phyloP scores from a whole-genome alignment of 2,888 invertebrate species.

The Rugalucina vietnamica region DNA sequence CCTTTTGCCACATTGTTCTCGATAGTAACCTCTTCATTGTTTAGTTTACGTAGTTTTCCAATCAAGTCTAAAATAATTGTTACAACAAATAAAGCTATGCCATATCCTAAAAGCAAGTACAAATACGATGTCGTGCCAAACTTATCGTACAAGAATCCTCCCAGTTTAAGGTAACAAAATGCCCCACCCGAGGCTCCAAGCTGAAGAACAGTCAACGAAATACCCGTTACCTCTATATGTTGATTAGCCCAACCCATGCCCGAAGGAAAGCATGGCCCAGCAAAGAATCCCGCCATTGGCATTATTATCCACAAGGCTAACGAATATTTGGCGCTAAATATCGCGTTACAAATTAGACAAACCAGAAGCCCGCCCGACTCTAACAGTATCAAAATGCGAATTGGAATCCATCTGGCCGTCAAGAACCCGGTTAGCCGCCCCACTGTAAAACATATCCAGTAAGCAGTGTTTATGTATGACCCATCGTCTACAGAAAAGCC shows the following conservation, averaged over 20 bases:
- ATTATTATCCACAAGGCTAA: constrained; percentile 67
- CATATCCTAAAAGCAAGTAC: constrained; percentile 65
- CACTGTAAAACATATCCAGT: constrained; percentile 71
- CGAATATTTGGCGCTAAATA: constrained; percentile 60
- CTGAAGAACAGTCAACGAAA: constrained; percentile 66
- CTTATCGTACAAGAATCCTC: constrained; percentile 67
- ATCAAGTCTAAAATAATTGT: constrained; percentile 53
- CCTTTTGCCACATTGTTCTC: too few relatives aligned
- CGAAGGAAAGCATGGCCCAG: constrained; percentile 69
- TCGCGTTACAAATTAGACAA: constrained; percentile 56
- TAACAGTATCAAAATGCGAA: constrained; percentile 62
- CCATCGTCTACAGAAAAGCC: constrained; percentile 65
- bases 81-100: constrained; percentile 45
- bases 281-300: constrained; percentile 62
- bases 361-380: constrained; percentile 60
- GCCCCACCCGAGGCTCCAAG: constrained; percentile 70
- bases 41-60: too few relatives aligned
- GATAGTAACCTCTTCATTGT: too few relatives aligned
- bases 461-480: constrained; percentile 67
- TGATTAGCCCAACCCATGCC: constrained; percentile 73
- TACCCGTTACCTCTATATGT: constrained; percentile 69
- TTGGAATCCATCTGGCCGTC: constrained; percentile 64
- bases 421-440: constrained; percentile 68
- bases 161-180: constrained; percentile 66
- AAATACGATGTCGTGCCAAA: constrained; percentile 64